Percentiles rank a stretch among this genome's conserved stretches.
These are phyloP conservation scores for Acanthurus tractus DNA, from an alignment of 2,797 vertebrate genomes.

Conservation along the genomic window DNA sequence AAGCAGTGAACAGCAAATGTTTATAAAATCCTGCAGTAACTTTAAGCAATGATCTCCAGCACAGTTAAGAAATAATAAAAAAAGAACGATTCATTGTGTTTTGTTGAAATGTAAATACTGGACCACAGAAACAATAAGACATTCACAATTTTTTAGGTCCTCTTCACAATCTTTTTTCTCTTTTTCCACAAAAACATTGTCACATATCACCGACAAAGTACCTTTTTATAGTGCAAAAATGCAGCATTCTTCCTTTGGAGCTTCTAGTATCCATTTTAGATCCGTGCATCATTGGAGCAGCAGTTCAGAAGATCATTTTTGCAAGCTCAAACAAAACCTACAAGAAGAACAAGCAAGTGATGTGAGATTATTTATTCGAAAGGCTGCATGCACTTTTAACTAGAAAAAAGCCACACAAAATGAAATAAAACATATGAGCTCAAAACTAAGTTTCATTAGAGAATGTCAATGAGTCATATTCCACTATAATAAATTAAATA, in stretches of 20 bases:
- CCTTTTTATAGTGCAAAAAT: slow-evolving; percentile 22
- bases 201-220: slow-evolving; percentile 11
- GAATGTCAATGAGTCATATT: not conserved
- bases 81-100: not conserved
- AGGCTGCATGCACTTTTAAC: not conserved
- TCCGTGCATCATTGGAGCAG: slow-evolving; percentile 10
- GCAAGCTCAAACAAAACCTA: slow-evolving; percentile 97
- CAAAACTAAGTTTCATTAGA: not conserved
- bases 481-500: not conserved
- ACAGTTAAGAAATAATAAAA: not conserved
- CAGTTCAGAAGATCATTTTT: slow-evolving; percentile 91
- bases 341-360: slow-evolving; percentile 54
- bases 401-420: not conserved
- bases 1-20: not conserved
- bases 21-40: not conserved
- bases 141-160: slow-evolving; percentile 34
- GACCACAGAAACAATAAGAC: slow-evolving; percentile 31
- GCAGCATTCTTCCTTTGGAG: slow-evolving; percentile 32
- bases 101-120: slow-evolving; percentile 5
- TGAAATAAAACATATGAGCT: not conserved
- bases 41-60: not conserved
- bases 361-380: not conserved
- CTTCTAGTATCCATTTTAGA: slow-evolving; percentile 1
- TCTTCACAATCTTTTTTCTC: not conserved
- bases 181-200: slow-evolving; percentile 12